Conservation (phyloP, 2,797 vertebrate species). For the Oreochromis grahami region DNA sequence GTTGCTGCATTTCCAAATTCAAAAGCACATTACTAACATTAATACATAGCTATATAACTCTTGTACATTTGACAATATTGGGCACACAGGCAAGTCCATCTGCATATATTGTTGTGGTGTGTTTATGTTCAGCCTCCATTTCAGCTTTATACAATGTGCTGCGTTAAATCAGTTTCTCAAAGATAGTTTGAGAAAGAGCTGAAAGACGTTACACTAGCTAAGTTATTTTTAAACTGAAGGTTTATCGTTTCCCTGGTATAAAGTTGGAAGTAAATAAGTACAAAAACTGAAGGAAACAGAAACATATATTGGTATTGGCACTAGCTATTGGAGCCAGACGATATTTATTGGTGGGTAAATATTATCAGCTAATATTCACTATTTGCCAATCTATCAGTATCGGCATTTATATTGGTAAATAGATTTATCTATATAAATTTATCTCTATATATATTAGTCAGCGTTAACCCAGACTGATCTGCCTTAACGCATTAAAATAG, state of each 20-base stretch:
- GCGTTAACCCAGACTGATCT: neutral
- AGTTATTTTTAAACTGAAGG: neutral
- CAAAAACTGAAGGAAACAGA: neutral
- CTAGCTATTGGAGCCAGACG: neutral
- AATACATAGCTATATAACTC: neutral
- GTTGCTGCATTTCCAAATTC: neutral
- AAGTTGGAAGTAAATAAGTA: neutral
- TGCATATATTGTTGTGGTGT: neutral
- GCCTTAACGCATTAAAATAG: fast-evolving
- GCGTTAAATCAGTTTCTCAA: neutral
- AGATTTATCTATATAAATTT: neutral
- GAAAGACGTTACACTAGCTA: neutral
- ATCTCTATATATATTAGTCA: neutral
- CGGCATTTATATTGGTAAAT: fast-evolving
- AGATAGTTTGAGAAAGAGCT: neutral
- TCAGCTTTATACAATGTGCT: neutral
- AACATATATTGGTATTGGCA: neutral
- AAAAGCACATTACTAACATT: neutral
- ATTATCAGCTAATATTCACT: neutral
- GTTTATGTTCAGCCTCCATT: neutral
- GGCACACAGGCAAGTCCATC: neutral
- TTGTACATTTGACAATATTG: neutral
- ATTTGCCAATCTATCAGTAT: neutral
- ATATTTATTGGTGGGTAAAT: neutral
- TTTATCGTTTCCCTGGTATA: neutral